Conservation (phyloP, 92 coral and sea anemone species). For the Palythoa heliodiscus region DNA sequence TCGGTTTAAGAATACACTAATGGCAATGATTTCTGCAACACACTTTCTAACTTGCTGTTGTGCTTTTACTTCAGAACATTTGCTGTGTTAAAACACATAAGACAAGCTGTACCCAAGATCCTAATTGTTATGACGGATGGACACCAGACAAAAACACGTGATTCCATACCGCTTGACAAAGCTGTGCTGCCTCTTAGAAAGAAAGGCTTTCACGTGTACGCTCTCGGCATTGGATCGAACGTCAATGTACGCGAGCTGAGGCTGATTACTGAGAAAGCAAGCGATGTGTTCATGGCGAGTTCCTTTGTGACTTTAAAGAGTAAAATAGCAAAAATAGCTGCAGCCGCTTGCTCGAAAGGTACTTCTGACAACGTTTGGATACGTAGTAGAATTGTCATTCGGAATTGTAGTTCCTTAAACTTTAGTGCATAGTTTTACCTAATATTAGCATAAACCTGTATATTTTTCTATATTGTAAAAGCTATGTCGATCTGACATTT, state of each 20-base stretch:
- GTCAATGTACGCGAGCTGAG: conserved; percentile 54
- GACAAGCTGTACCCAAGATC: conserved; percentile 67
- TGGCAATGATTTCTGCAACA: background rate
- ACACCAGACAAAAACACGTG: conserved; percentile 53
- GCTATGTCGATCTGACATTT: too few relatives aligned
- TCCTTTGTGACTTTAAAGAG: conserved; percentile 56
- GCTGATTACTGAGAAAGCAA: conserved; percentile 56
- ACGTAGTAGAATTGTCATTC: too few relatives aligned
- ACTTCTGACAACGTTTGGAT: background rate
- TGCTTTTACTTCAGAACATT: conserved; percentile 36
- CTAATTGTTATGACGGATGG: conserved; percentile 81
- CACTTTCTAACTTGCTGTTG: background rate
- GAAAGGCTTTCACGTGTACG: conserved; percentile 45
- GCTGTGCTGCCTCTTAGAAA: conserved; percentile 62
- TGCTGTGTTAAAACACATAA: conserved; percentile 15
- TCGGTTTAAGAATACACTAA: background rate
- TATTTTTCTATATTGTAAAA: too few relatives aligned
- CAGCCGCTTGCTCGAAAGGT: conserved; percentile 54
- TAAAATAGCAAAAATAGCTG: conserved; percentile 48
- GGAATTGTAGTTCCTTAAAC: too few relatives aligned
- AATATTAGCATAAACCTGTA: too few relatives aligned
- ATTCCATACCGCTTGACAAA: conserved; percentile 63
- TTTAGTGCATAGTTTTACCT: too few relatives aligned
- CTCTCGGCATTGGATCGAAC: conserved; percentile 57
- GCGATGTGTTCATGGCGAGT: conserved; percentile 53